Evolutionary conservation across 2,113 vertebrate genomes (phyloP), one percentile per base, ranked within the genome.

Genomic region (Malaclemys terrapin): DNA sequence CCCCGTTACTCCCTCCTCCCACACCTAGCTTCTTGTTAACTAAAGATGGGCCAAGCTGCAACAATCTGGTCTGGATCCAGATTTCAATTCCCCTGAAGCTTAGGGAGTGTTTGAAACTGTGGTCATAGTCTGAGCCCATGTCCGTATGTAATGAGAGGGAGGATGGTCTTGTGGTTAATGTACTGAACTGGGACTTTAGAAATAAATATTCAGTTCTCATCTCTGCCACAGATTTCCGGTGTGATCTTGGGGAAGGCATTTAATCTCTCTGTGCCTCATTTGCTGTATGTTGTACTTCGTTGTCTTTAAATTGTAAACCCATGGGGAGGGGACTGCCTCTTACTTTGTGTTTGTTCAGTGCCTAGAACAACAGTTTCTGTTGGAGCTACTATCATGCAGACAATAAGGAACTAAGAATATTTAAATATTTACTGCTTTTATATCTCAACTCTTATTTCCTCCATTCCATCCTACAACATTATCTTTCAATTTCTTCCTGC

Each of bases 401-500:
- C 35, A 86, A 69, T 49, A 93, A 78, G 35, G 24, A 8, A 25
- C 54, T 2, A 82, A 88, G 27, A 94, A 79, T 29, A 76, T 27
- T 82, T 82, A 82, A 5, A n/a, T 90, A 89, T 88, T 93, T 72
- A 17, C n/a, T 90, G 56, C 24, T 92, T 94, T 93, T 25, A 88
- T 89, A 79, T 86, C 85, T 95, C 6, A 11, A 35, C 35, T 94
- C 50, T 76, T 90, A 54, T 96, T 96, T 95, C 94, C 65, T 95
- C 90, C 42, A 62, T 89, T 82, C 31, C n/a, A 93, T 95, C 50
- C 85, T 93, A 95, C 85, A 91, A 49, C 75, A 96, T 95, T 95
- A 95, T 93, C 79, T 93, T 92, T 96, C 96, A 93, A 5, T 95
- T 96, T 97, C 97, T 97, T 97, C 95, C 95, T 97, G 95, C 83